phyloP scores from a whole-genome alignment of 2,888 invertebrate genomes.

The Lamellibrachia columna region DNA sequence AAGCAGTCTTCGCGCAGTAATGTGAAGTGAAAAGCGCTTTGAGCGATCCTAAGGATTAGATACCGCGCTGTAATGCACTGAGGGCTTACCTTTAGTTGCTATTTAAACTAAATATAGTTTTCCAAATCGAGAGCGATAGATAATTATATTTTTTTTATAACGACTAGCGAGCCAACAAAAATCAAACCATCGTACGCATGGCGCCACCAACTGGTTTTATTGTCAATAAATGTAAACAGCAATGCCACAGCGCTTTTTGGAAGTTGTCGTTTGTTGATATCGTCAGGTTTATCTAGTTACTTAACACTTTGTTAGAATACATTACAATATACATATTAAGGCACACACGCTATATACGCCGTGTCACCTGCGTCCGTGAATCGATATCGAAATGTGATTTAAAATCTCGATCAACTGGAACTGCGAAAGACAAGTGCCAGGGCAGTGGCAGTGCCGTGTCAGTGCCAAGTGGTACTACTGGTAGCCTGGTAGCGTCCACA shows the following conservation, averaged over 20 bases:
- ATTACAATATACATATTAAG: not conserved
- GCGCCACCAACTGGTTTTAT: slow-evolving; percentile 9
- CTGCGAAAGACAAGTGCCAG: not conserved
- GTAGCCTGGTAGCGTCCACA: too few species aligned
- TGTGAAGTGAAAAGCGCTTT: too few species aligned
- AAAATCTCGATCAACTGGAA: not conserved
- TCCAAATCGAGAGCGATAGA: too few species aligned
- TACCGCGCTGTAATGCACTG: too few species aligned
- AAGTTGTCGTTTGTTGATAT: not conserved
- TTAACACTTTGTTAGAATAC: not conserved
- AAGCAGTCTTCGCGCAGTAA: too few species aligned
- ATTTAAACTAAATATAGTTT: too few species aligned
- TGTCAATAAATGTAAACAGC: not conserved
- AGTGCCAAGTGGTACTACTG: too few species aligned
- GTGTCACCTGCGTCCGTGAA: not conserved
- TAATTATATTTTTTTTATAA: not conserved
- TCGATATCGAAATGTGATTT: not conserved
- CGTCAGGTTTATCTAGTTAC: not conserved
- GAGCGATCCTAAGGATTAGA: too few species aligned
- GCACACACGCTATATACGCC: not conserved
- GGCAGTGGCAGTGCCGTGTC: too few species aligned
- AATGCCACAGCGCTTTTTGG: not conserved
- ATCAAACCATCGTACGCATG: not conserved
- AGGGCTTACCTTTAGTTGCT: too few species aligned
- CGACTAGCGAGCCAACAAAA: not conserved